phyloP scores from a whole-genome alignment of 2,113 vertebrate species.

The Herpailurus yagouaroundi region DNA sequence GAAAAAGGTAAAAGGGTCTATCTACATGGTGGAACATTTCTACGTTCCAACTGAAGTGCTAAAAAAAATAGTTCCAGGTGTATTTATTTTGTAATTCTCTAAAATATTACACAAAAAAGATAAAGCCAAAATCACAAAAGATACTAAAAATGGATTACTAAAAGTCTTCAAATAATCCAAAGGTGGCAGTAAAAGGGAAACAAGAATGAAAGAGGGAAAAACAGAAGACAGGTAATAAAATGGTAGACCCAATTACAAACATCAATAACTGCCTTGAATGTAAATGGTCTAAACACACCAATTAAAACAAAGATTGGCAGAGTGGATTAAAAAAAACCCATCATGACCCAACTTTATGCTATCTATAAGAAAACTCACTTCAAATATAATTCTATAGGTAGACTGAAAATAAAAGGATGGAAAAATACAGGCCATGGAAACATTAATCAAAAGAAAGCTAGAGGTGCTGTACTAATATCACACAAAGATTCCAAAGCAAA shows the following conservation, averaged over 20 bases:
- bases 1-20: not conserved
- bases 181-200: not conserved
- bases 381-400: constrained; percentile 11
- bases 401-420: not conserved
- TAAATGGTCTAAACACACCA: not conserved
- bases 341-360: not conserved
- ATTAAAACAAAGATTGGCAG: not conserved
- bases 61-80: not conserved
- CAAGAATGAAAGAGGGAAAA: not conserved
- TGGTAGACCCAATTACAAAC: not conserved
- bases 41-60: not conserved
- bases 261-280: not conserved
- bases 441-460: not conserved
- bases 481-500: constrained; percentile 22
- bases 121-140: not conserved
- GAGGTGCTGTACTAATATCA: not conserved
- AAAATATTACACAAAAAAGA: constrained; percentile 12
- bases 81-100: constrained; percentile 4
- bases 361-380: constrained; percentile 36
- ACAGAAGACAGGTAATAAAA: not conserved
- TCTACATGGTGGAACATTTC: not conserved
- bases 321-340: not conserved
- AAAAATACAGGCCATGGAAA: not conserved
- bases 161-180: not conserved
- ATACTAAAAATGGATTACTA: not conserved